A percentile compares a stretch with the other conserved stretches of the same genome.
These are phyloP conservation scores for Fissipunctia ypsillon DNA, from an alignment of 2,888 invertebrate species.

Conservation along the genomic window DNA sequence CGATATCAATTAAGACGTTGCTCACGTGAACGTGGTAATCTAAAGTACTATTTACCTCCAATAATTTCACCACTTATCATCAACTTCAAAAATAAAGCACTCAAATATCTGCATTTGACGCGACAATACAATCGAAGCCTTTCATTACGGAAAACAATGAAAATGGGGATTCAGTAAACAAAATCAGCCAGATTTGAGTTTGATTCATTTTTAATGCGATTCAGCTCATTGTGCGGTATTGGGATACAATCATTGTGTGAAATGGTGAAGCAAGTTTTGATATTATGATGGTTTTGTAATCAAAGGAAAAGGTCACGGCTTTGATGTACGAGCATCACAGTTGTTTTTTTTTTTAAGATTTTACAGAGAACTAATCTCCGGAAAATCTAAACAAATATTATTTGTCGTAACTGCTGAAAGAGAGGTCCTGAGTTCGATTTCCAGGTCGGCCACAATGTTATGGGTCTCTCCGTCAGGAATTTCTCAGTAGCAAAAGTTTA, in stretches of 20 bases:
- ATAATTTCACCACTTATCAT: neutral
- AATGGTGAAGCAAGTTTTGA: slow-evolving; percentile 3
- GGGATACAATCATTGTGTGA: neutral
- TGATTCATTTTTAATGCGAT: slow-evolving; percentile 31
- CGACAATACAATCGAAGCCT: slow-evolving; percentile 1
- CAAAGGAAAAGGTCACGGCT: too few relatives aligned
- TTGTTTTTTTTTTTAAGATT: too few relatives aligned
- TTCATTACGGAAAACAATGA: slow-evolving; percentile 28
- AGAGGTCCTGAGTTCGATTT: too few relatives aligned
- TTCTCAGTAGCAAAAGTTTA: too few relatives aligned
- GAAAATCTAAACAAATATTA: too few relatives aligned
- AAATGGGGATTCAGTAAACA: neutral
- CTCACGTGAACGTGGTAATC: too few relatives aligned
- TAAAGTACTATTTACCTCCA: too few relatives aligned
- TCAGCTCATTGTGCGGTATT: neutral
- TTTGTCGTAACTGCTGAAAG: too few relatives aligned
- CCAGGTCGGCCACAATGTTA: too few relatives aligned
- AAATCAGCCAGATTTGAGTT: slow-evolving; percentile 8
- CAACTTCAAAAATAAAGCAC: slow-evolving; percentile 3
- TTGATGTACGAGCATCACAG: neutral
- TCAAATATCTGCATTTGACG: slow-evolving; percentile 27
- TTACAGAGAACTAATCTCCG: too few relatives aligned
- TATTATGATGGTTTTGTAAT: neutral
- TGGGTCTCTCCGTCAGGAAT: too few relatives aligned
- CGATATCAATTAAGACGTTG: too few relatives aligned